phyloP scores from a whole-genome alignment of 2,797 vertebrate species.

The Thamnophis elegans region DNA sequence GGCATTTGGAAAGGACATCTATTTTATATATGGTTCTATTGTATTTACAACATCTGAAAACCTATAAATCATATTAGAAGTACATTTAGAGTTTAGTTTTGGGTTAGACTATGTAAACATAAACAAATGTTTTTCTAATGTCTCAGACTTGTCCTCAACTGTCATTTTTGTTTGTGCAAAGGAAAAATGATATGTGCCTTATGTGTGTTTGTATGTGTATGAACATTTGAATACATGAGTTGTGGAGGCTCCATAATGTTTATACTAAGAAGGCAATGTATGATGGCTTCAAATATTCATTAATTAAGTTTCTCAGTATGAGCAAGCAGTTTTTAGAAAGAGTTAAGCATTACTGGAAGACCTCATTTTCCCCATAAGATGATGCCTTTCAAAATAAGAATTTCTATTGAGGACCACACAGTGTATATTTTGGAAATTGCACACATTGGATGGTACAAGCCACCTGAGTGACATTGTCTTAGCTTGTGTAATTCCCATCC shows the following conservation, averaged over 20 bases:
- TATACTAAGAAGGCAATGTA: background rate
- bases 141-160: background rate
- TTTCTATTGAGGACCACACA: background rate
- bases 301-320: rapidly evolving
- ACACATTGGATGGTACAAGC: background rate
- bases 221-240: rapidly evolving
- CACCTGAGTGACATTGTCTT: background rate
- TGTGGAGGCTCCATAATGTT: background rate
- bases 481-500: background rate
- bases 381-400: background rate
- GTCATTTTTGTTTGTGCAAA: background rate
- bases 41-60: background rate
- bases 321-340: background rate
- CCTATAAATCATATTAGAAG: background rate
- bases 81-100: background rate
- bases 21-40: background rate
- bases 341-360: background rate
- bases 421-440: background rate
- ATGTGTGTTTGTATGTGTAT: background rate
- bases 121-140: background rate
- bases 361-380: background rate
- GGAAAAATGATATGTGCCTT: background rate
- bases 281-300: rapidly evolving
- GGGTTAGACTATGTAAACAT: background rate
- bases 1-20: background rate